phyloP scores from a whole-genome alignment of 2,888 invertebrate species.

The Mimumesa dahlbomi region DNA sequence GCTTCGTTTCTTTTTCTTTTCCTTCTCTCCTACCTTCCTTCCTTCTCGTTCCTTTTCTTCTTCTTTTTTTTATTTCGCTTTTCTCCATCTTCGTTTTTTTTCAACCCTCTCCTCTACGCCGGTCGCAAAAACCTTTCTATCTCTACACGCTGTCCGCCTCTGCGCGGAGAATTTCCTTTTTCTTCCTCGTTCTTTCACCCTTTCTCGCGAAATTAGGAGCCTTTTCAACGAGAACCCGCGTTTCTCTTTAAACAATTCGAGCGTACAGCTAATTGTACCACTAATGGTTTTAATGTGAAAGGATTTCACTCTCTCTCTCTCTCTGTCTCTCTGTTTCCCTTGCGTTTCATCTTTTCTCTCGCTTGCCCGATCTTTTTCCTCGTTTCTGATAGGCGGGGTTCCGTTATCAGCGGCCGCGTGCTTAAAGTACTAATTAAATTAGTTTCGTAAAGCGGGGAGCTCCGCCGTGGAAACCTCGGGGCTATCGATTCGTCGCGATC shows the following conservation, averaged over 20 bases:
- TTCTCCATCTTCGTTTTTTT: too few species aligned
- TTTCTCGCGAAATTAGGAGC: conserved; percentile 57
- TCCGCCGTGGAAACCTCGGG: conserved; percentile 27
- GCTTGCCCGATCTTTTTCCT: not conserved
- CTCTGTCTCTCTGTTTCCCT: too few species aligned
- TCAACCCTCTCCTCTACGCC: too few species aligned
- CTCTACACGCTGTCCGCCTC: not conserved
- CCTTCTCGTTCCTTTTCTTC: not conserved
- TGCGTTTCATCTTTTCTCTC: not conserved
- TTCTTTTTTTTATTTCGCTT: conserved; percentile 8
- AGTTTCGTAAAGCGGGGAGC: conserved; percentile 44
- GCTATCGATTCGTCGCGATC: conserved; percentile 43
- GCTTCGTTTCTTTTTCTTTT: conserved; percentile 22
- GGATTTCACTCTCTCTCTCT: too few species aligned
- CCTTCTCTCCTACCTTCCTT: not conserved
- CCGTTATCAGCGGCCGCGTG: conserved; percentile 18
- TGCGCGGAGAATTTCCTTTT: conserved; percentile 18
- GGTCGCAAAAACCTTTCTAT: conserved; percentile 2
- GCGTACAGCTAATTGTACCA: conserved; percentile 46
- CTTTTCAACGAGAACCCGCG: conserved; percentile 37
- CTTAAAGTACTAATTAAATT: conserved; percentile 48
- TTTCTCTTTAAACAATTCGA: conserved; percentile 39
- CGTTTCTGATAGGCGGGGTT: not conserved
- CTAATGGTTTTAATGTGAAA: conserved; percentile 46
- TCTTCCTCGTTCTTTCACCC: conserved; percentile 40